These are phyloP conservation scores for Monochamus saltuarius DNA, from an alignment of 1,140 invertebrate genomes.

Conservation along the genomic window DNA sequence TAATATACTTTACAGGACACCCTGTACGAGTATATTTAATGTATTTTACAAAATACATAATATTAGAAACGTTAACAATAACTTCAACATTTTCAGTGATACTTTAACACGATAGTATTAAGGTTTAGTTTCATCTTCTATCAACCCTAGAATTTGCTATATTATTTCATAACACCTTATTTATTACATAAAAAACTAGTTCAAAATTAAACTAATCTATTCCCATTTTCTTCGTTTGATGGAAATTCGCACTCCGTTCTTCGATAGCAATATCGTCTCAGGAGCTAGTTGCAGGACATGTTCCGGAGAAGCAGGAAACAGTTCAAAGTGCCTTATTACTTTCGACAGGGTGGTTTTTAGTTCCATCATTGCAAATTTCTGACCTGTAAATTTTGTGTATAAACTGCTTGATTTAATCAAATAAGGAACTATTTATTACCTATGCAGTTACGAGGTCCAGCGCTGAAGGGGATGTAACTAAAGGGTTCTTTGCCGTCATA, in stretches of 20 bases:
- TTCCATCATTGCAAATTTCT: conserved; percentile 77
- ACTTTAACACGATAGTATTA: too few species aligned
- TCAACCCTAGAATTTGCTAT: too few species aligned
- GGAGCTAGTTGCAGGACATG: conserved; percentile 42
- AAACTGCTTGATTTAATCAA: neutral
- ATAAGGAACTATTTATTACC: conserved; percentile 47
- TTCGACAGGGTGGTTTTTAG: conserved; percentile 68
- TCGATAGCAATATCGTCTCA: conserved; percentile 51
- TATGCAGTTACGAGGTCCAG: conserved; percentile 70
- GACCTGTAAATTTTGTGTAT: conserved; percentile 54
- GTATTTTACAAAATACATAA: too few species aligned
- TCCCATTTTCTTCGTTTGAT: conserved; percentile 37
- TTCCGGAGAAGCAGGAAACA: conserved; percentile 44
- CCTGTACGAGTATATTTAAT: too few species aligned
- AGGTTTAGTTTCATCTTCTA: too few species aligned
- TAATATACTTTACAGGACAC: too few species aligned
- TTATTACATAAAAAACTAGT: too few species aligned
- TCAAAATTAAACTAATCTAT: neutral
- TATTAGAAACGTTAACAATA: too few species aligned
- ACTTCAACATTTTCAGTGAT: too few species aligned
- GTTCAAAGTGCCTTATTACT: conserved; percentile 65
- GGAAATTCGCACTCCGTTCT: conserved; percentile 49
- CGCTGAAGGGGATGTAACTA: conserved; percentile 67
- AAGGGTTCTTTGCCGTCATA: conserved; percentile 54
- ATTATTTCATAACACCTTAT: too few species aligned